These are phyloP conservation scores for Alexandromys fortis DNA, from an alignment of 2,113 vertebrate species.

Conservation along the genomic window DNA sequence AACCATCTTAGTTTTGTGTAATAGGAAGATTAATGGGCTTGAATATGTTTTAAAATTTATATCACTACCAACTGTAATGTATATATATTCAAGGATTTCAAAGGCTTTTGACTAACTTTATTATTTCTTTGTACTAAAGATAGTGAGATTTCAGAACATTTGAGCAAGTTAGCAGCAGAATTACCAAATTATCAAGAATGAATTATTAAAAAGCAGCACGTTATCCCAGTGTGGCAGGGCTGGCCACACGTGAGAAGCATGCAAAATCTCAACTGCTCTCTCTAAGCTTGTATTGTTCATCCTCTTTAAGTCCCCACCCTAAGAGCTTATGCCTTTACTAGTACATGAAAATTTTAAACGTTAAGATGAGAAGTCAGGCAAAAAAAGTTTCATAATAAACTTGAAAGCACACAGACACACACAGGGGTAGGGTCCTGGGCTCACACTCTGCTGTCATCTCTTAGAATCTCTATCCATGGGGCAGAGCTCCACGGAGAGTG, in stretches of 20 bases:
- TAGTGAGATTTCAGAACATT: slow-evolving; percentile 26
- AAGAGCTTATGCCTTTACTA: neutral
- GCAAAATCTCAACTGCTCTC: neutral
- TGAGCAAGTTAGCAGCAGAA: neutral
- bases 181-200: neutral
- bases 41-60: neutral
- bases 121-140: neutral
- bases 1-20: neutral
- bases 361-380: neutral
- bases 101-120: neutral
- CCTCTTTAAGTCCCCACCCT: neutral
- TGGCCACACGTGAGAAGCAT: neutral
- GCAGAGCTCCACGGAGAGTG: neutral
- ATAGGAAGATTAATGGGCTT: neutral
- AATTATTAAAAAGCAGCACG: neutral
- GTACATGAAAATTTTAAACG: slow-evolving; percentile 13
- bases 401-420: neutral
- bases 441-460: neutral
- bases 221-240: neutral
- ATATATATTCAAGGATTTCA: neutral
- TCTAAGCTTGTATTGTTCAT: neutral
- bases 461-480: neutral
- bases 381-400: neutral
- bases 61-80: neutral
- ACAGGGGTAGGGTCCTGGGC: neutral